Evolutionary conservation across 2,888 invertebrate genomes (phyloP), one percentile per base, ranked within the genome.

Genomic region (Sipha maydis): DNA sequence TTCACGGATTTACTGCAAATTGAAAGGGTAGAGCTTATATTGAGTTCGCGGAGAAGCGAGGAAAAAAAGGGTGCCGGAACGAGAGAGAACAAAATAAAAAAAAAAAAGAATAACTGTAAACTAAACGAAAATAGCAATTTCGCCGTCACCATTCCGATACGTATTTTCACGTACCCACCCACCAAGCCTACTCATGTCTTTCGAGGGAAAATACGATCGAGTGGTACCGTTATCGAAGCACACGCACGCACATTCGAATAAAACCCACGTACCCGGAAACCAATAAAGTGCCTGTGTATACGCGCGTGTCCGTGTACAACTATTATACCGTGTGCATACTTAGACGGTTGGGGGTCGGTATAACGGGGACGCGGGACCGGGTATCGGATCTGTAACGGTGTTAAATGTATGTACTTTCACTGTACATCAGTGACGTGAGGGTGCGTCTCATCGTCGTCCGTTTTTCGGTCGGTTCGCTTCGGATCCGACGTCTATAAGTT

Each of bases 1-100:
- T 41, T 14, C 71, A 28, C 28, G 86, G 54, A 79, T 86, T 86
- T 86, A 86, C 79, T 79, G 86, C 79, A 79, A 80, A 86, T 86
- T 79, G 69, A 86, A 80, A 61, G 79, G 71, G 61, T 71, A 5
- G 34, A 34, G 19, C 48, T 14, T 48, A 48, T 14, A 14, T 77
- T 21, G n/a, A 17, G 41, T 41, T 19, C 8, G 3, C 48, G 48
- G 11, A 77, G 5, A 77, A 77, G 34, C 11, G 41, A 19, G 48
- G 3, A 9, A 17, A 69, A 34, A 73, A 71, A 82, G 69, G 71
- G 38, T 69, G 71, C n/a, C 54, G 21, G 31, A 61, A 21, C 4
- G 54, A 17, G 38, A 9, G 19, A 14, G 54, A 54, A 11, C 21
- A 69, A 82, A 69, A 69, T 69, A 75, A 21, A 82, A 79, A 41